Conservation (phyloP, 2,797 vertebrate species). For the Chrosomus eos region DNA sequence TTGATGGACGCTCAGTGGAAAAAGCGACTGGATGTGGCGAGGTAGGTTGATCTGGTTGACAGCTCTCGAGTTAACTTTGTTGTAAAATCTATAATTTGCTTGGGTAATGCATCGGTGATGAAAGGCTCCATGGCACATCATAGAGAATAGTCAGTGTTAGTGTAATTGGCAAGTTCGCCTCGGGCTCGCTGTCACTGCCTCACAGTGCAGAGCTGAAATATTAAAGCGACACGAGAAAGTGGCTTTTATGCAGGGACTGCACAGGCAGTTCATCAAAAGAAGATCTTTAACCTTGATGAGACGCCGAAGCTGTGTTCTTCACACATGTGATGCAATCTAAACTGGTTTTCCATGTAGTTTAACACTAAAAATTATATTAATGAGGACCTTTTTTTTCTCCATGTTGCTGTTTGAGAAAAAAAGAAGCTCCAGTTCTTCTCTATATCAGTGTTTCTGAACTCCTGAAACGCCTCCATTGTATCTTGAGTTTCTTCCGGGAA, state of each 20-base stretch:
- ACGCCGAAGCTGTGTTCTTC: not conserved
- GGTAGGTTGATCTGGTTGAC: conserved; percentile 58
- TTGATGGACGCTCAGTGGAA: conserved; percentile 43
- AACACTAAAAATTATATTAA: not conserved
- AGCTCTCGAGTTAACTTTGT: conserved; percentile 65
- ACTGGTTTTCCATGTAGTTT: not conserved
- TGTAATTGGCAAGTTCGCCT: conserved; percentile 65
- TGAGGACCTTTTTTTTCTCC: not conserved
- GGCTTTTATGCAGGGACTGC: conserved; percentile 35
- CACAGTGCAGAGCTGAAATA: conserved; percentile 57
- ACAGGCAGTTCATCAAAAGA: conserved; percentile 39
- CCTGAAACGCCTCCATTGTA: too few species aligned
- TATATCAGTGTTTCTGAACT: not conserved
- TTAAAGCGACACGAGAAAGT: conserved; percentile 54
- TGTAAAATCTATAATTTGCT: conserved; percentile 60
- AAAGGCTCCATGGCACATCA: conserved; percentile 62
- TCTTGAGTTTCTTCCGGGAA: too few species aligned
- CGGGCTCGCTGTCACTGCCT: conserved; percentile 65
- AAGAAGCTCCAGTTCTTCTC: not conserved
- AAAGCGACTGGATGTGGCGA: conserved; percentile 58
- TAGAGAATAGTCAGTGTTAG: conserved; percentile 68
- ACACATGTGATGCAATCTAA: not conserved
- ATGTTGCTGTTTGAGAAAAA: not conserved
- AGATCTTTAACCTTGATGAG: conserved; percentile 33
- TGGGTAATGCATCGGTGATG: conserved; percentile 64